Conservation (phyloP, 2,797 vertebrate genomes). For the Monodelphis domestica region DNA sequence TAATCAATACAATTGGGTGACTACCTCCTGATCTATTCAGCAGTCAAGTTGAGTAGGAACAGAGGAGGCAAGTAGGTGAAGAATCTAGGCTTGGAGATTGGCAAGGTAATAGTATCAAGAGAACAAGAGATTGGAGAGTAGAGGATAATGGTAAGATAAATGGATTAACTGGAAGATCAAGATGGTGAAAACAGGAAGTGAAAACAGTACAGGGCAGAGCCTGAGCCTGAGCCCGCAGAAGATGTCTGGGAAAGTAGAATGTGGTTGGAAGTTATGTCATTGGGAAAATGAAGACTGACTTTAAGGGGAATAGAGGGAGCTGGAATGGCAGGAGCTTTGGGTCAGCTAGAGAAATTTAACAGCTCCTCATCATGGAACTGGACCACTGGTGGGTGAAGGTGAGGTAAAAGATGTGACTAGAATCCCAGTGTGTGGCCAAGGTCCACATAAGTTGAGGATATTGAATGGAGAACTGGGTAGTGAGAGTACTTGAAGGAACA, state of each 20-base stretch:
- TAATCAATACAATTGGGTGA: not conserved
- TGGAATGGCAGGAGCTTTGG: not conserved
- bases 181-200: not conserved
- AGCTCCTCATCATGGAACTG: not conserved
- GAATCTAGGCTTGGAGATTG: not conserved
- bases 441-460: not conserved
- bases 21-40: not conserved
- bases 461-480: not conserved
- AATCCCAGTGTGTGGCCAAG: not conserved
- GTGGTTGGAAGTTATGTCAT: not conserved
- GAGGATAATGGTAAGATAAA: not conserved
- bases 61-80: not conserved
- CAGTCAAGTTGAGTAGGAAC: not conserved
- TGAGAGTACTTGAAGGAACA: not conserved
- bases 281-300: not conserved
- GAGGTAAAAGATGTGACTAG: not conserved
- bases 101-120: not conserved
- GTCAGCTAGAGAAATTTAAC: not conserved
- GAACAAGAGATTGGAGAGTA: not conserved
- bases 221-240: not conserved
- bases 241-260: not conserved
- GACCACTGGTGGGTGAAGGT: not conserved
- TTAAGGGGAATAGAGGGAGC: not conserved
- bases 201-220: not conserved
- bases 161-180: not conserved